Evolutionary conservation across 2,888 invertebrate genomes (phyloP), one percentile per base, ranked within the genome.

Genomic region (Chromoteleia sp.): DNA sequence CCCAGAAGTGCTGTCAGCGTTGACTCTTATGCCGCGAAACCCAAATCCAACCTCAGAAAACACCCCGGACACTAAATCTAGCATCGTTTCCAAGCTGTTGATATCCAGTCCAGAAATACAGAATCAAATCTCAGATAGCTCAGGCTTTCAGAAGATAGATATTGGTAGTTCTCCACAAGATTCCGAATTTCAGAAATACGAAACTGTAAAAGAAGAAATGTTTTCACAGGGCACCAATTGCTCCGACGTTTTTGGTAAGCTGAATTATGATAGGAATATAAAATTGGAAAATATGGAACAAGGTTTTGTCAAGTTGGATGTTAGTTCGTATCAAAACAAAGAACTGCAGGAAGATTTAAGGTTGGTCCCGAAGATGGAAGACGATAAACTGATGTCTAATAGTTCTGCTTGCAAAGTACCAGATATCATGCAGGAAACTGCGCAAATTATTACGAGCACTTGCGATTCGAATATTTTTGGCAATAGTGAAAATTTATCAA

Each of bases 101-200:
- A 91, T 88, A 25, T 90, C 91, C 0, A 90, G 86, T 84, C 88
- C 89, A 0, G 89, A 90, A 71, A 88, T 91, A 74, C 90, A 90
- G 17, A 88, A 75, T 63, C 89, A 90, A 54, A 85, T 90, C 12
- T 88, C 89, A 0, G 90, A 91, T 7, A 89, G 87, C 84, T 86
- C 87, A 10, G 89, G 90, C 1, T 91, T 91, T 36, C 90, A 89
- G 50, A 91, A 90, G 39, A 84, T 91, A 12, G 88, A 89, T 30
- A 89, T 91, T 0, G 87, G 77, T 43, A 82, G 85, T 0, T 78
- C 88, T 0, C 81, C 86, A n/a, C 41, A 81, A 10, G 71, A 82
- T 10, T 82, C 12, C 10, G 43, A 54, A 6, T 86, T 81, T 33
- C 84, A 83, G 43, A 87, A 86, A 65, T 56, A 74, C 7, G 84